Conservation (phyloP, 92 coral and sea anemone genomes). For the Parazoanthus atlanticus region DNA sequence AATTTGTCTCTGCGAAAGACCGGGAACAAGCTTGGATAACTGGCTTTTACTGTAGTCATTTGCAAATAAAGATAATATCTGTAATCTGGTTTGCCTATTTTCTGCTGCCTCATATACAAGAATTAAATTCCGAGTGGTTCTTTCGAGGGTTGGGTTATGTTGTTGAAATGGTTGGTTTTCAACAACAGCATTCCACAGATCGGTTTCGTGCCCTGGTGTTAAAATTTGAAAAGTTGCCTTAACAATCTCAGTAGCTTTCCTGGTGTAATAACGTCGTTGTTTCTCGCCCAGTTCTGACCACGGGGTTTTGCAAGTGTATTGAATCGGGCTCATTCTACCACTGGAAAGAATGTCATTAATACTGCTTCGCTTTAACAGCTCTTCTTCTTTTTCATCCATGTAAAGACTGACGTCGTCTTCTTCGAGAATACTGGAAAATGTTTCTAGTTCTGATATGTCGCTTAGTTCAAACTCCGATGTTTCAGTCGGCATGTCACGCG, state of each 20-base stretch:
- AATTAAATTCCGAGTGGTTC: constrained; percentile 1
- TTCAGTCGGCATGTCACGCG: background rate
- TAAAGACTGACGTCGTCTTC: constrained; percentile 21
- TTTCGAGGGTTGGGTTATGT: background rate
- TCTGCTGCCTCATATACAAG: constrained; percentile 21
- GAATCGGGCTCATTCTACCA: constrained; percentile 18
- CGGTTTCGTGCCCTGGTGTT: constrained; percentile 8
- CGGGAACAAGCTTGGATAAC: constrained; percentile 15
- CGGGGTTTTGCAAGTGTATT: constrained; percentile 1
- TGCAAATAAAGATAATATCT: constrained; percentile 1
- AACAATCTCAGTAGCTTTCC: constrained; percentile 6
- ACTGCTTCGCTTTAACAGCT: background rate
- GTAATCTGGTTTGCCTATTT: constrained; percentile 15
- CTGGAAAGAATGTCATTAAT: constrained; percentile 7
- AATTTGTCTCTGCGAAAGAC: constrained; percentile 6
- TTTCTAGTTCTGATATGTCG: constrained; percentile 8
- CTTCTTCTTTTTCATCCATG: constrained; percentile 5
- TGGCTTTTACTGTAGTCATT: constrained; percentile 27
- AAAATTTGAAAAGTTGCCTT: constrained; percentile 16
- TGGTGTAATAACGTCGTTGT: background rate
- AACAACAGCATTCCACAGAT: constrained; percentile 19
- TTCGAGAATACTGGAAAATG: constrained; percentile 6
- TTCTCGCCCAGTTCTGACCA: constrained; percentile 1
- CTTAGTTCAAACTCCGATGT: constrained; percentile 2
- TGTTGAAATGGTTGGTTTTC: constrained; percentile 12